phyloP scores from a whole-genome alignment of 2,888 invertebrate species.

The Leucania comma region DNA sequence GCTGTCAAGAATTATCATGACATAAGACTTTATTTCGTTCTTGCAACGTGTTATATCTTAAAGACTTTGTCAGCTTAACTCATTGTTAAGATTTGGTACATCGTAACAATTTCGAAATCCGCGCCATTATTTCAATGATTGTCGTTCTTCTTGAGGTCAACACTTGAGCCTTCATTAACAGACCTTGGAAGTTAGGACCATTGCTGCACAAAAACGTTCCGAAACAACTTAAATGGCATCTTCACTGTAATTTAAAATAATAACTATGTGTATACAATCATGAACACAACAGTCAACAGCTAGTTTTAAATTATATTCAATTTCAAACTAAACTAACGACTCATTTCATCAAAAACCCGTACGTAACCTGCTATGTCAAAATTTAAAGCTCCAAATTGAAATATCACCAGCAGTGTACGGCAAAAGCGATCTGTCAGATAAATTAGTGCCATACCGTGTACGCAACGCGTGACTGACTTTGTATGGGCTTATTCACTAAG shows the following conservation, averaged over 20 bases:
- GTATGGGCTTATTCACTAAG: conserved; percentile 67
- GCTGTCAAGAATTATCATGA: conserved; percentile 4
- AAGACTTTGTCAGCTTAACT: conserved; percentile 17
- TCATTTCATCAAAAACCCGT: conserved; percentile 33
- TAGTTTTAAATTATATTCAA: conserved; percentile 55
- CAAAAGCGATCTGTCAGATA: conserved; percentile 47
- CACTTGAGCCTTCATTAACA: conserved; percentile 11
- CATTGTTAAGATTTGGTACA: conserved; percentile 13
- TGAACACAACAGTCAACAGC: conserved; percentile 25
- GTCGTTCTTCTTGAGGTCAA: conserved; percentile 33
- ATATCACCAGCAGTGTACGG: conserved; percentile 38
- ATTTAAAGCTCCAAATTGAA: conserved; percentile 31
- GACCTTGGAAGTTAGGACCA: conserved; percentile 50
- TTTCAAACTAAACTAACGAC: conserved; percentile 43
- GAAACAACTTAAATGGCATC: conserved; percentile 49
- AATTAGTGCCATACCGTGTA: conserved; percentile 48
- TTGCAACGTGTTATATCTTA: conserved; percentile 13
- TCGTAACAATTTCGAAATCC: conserved; percentile 3
- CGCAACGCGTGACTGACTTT: conserved; percentile 74
- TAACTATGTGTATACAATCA: conserved; percentile 31
- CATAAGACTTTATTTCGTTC: conserved; percentile 6
- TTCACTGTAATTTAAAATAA: conserved; percentile 54
- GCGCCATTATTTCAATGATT: conserved; percentile 4
- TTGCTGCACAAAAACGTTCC: conserved; percentile 48
- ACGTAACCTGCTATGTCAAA: conserved; percentile 34